These are phyloP conservation scores for Anguilla megastoma DNA, from an alignment of 2,797 vertebrate genomes.

Conservation along the genomic window DNA sequence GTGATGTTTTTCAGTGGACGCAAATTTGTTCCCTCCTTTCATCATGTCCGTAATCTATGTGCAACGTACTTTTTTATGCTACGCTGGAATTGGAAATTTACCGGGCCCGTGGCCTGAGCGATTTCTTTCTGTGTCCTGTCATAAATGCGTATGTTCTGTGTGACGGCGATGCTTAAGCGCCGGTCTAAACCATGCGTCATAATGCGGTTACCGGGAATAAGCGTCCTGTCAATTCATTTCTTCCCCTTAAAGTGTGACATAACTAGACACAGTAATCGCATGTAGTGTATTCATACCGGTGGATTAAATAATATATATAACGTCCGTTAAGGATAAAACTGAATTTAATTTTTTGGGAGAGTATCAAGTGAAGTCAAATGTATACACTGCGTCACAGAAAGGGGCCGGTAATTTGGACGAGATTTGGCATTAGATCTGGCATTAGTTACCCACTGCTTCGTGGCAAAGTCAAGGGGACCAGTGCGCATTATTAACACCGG, in stretches of 20 bases:
- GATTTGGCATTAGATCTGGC: constrained; percentile 27
- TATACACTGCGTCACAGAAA: constrained; percentile 35
- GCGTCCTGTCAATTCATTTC: constrained; percentile 69
- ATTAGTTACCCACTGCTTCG: constrained; percentile 20
- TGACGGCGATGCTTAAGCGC: constrained; percentile 43
- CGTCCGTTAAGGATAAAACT: constrained; percentile 11
- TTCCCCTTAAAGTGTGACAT: constrained; percentile 68
- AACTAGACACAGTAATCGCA: constrained; percentile 58
- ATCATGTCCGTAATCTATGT: neutral
- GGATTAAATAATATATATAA: constrained; percentile 44
- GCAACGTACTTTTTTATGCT: neutral
- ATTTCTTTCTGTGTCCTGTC: neutral
- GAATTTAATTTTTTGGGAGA: constrained; percentile 14
- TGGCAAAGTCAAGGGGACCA: neutral
- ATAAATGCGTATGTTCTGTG: constrained; percentile 10
- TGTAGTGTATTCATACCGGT: constrained; percentile 37
- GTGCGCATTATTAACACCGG: constrained; percentile 19
- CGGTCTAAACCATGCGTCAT: constrained; percentile 73
- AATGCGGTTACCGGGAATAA: constrained; percentile 78
- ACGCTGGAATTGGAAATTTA: neutral
- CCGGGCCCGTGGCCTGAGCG: neutral
- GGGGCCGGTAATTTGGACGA: neutral
- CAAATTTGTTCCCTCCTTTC: neutral
- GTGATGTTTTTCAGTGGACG: neutral
- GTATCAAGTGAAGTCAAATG: neutral